Percentiles rank a stretch among this genome's conserved stretches.
phyloP scores from a whole-genome alignment of 2,113 vertebrate species.

The Cisticola juncidis region DNA sequence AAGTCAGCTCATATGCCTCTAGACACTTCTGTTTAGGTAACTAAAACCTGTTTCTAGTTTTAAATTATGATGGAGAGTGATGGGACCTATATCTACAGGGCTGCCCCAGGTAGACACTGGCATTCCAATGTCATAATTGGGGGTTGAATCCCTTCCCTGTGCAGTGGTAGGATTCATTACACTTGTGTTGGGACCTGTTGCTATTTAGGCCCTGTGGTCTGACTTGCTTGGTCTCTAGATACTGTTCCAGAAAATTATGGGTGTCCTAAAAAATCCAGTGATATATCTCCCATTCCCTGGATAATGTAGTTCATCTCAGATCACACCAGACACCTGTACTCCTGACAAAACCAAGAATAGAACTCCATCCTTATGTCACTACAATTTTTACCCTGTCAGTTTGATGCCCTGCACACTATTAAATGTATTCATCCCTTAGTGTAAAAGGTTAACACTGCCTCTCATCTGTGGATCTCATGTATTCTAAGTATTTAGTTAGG shows the following conservation, averaged over 20 bases:
- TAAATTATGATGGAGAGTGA: neutral
- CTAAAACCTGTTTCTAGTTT: neutral
- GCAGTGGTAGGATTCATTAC: neutral
- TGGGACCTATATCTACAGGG: accelerated
- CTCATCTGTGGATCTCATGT: neutral
- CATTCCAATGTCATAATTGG: neutral
- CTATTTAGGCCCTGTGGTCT: neutral
- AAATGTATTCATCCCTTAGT: neutral
- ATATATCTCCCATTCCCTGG: neutral
- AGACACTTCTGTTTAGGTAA: neutral
- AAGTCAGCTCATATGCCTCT: neutral
- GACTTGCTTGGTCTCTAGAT: neutral
- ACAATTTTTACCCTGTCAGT: neutral
- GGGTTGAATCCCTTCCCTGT: neutral
- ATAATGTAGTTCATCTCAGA: neutral
- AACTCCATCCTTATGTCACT: neutral
- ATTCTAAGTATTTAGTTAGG: neutral
- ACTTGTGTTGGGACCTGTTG: neutral
- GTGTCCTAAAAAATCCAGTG: neutral
- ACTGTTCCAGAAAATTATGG: neutral
- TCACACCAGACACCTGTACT: neutral
- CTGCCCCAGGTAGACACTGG: neutral
- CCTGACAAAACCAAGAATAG: neutral
- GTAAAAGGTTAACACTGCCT: neutral
- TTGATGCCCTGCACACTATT: neutral